Evolutionary conservation across 1,140 invertebrate species (phyloP).

Genomic region (Sitophilus oryzae): DNA sequence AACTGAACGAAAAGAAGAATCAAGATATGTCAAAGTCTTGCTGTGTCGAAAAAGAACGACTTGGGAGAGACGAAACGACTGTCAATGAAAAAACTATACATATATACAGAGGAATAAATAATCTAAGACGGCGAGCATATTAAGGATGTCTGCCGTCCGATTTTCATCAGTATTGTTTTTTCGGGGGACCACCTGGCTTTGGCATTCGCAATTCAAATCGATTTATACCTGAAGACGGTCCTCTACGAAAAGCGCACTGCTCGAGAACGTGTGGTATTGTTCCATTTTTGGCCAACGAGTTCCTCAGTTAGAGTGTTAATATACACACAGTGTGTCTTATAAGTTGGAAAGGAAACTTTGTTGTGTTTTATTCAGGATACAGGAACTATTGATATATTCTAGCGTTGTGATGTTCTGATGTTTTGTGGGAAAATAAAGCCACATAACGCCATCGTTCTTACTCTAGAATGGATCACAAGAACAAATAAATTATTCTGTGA

Average conservation of each 20-base stretch:
- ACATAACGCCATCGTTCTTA: too few relatives aligned
- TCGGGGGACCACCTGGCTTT: slow-evolving; percentile 12
- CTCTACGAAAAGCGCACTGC: not conserved
- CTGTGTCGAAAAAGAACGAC: not conserved
- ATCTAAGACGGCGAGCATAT: not conserved
- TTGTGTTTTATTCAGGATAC: too few relatives aligned
- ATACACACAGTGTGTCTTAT: too few relatives aligned
- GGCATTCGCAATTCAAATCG: slow-evolving; percentile 16
- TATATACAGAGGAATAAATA: not conserved
- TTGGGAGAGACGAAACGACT: not conserved
- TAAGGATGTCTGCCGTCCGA: not conserved
- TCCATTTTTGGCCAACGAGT: not conserved
- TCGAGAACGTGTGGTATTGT: not conserved
- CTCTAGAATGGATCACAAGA: too few relatives aligned
- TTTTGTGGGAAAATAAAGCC: too few relatives aligned
- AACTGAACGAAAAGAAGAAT: not conserved
- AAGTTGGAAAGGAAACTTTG: too few relatives aligned
- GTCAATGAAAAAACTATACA: too few relatives aligned
- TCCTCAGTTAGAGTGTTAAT: not conserved
- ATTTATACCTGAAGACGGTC: not conserved
- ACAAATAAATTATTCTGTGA: too few relatives aligned
- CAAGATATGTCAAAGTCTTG: not conserved
- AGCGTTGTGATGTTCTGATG: too few relatives aligned
- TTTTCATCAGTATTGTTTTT: slow-evolving; percentile 13
- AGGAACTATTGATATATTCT: too few relatives aligned